Evolutionary conservation across 2,113 vertebrate species (phyloP), one percentile per base, ranked within the genome.

Genomic region (Rhinopomastus cyanomelas): DNA sequence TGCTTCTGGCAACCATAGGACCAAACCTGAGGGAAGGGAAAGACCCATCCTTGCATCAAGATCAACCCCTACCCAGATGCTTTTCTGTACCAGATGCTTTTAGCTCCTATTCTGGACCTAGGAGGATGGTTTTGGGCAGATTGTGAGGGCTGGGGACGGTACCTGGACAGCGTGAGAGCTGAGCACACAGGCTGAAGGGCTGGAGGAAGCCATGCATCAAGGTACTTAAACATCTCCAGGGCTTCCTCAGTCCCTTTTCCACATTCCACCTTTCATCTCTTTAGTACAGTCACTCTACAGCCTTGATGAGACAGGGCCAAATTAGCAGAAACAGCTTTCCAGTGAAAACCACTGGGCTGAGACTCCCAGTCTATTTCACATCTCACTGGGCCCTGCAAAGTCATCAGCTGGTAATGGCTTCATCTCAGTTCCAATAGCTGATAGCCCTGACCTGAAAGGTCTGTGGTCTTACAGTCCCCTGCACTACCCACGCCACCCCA

Each of bases 341-440:
- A 65, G 62, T 4, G 5, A 53, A 27, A 78, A 77, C 44, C 84
- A 72, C 86, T 65, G 74, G 44, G 77, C 90, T 90, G 92, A 74
- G 88, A 46, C 69, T 89, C 86, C 44, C 90, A 78, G 61, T 46
- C 83, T 57, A n/a, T 81, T 93, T 93, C 84, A 92, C 65, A 12
- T 75, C 4, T 12, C 1, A 0, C 69, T 90, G 69, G 59, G 19
- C 59, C 82, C 90, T 72, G 79, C 79, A 60, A 53, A 89, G 64
- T 66, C 71, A 68, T 73, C 23, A 0, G 36, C 23, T 68, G 32
- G 53, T 60, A 65, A 87, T 60, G 71, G 53, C 37, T 85, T 65
- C 51, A 52, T 21, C 68, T 34, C 48, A 71, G 75, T 18, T 5
- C 34, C 36, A 5, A 59, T 74, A 93, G 34, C 61, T 1, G 3